Evolutionary conservation across 2,113 vertebrate species (phyloP), one percentile per base, ranked within the genome.

Genomic region (Nycticryphes semicollaris): DNA sequence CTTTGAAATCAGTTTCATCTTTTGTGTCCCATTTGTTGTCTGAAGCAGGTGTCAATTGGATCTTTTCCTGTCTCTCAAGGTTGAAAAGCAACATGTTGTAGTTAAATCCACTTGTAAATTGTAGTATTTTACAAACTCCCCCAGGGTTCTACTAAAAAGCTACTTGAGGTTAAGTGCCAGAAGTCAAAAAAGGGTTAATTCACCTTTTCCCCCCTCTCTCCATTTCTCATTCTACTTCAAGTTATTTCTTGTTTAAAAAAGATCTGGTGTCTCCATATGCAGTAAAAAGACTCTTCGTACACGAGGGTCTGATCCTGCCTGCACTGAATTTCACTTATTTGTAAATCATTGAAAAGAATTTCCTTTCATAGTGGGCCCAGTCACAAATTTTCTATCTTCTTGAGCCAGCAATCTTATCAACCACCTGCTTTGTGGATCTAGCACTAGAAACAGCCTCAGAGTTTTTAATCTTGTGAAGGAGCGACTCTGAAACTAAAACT

Each of bases 11-110:
- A 97, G 95, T 97, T 98, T 97, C 84, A 72, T 96, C 96, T 97
- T 97, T 97, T 97, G 97, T 91, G 94, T 91, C 77, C 97, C 97
- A 72, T 98, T 98, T 98, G 98, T 97, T 96, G 77, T 66, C 69
- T 89, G 77, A 93, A 96, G 96, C 88, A 98, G 96, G 97, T 97
- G 96, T 98, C 96, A 97, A 92, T 90, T 91, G 91, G 87, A 92
- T 93, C 94, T 90, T 96, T 96, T 91, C 97, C 91, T 93, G 87
- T 78, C 94, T 75, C 53, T 21, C 83, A 54, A 63, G 51, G 57
- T 78, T 93, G 68, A 97, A 84, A 91, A 94, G 89, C 87, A 90
- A 63, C 75, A 85, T 12, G 68, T 51, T 95, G 77, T 81, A 90
- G 87, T 96, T 96, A 97, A 98, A 95, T 69, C 82, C 70, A 90